Evolutionary conservation across 2,888 invertebrate species (phyloP).

Genomic region (Lingula anatina): DNA sequence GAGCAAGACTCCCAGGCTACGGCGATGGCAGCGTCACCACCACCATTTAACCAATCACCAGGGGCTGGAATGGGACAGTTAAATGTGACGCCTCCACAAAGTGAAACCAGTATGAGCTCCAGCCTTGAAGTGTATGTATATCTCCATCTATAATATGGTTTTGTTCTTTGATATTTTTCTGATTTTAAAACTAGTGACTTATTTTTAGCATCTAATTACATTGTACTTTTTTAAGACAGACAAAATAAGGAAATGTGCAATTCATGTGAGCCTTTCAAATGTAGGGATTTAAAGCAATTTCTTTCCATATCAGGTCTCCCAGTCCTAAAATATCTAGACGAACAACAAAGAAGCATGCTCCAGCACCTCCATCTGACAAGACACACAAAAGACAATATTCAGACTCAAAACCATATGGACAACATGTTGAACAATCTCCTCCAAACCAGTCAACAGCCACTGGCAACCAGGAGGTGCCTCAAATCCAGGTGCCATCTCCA

Average conservation of each 20-base stretch:
- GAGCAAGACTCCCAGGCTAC: no score
- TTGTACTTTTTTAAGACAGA: neutral
- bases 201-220: neutral
- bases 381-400: no score
- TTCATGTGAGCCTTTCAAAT: neutral
- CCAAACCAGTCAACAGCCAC: constrained; percentile 10
- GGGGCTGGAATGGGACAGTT: no score
- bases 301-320: constrained; percentile 16
- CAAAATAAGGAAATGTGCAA: neutral
- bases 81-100: no score
- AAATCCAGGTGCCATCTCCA: constrained; percentile 27
- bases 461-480: constrained; percentile 12
- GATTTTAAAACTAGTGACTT: neutral
- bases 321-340: constrained; percentile 19
- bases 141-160: no score
- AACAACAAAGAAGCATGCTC: constrained; percentile 30
- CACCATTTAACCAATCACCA: no score
- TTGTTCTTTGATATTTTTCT: neutral
- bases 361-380: constrained; percentile 32
- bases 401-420: no score
- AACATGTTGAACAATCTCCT: neutral
- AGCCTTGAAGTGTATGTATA: no score
- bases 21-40: constrained; percentile 13
- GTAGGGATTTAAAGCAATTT: no score
- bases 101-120: no score